Evolutionary conservation across 1,140 invertebrate genomes (phyloP), one percentile per base, ranked within the genome.

Genomic region (Ooceraea biroi): DNA sequence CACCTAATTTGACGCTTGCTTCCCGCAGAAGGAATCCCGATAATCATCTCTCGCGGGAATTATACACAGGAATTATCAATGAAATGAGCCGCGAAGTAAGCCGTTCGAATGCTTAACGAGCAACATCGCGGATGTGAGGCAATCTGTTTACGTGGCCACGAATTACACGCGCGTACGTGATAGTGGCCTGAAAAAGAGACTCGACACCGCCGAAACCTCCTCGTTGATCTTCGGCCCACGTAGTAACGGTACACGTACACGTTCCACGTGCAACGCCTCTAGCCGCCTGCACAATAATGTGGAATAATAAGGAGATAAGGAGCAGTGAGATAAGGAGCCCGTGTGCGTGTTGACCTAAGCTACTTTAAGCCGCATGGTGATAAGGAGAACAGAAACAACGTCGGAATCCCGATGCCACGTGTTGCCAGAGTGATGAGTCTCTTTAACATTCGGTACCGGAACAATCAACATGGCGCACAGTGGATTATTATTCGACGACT

Each of bases 181-280:
- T 22, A 17, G 3, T 80, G 65, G 25, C 36, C 76, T 80, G 41
- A 58, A 80, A 80, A 80, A 69, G 36, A 58, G 52, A 46, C n/a
- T 46, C 50, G 36, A 50, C 57, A 63, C 58, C 22, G 48, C 25
- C 65, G 76, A 80, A 80, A 55, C 36, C 44, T 69, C 27, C 25
- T 60, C 58, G n/a, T 19, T 7, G 52, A 50, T 25, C 25, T 17
- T 30, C 30, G 48, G 11, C 22, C 50, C 65, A 69, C 36, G 66
- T 71, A 69, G 57, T 80, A 80, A 80, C 76, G 76, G 65, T 80
- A 80, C 30, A 66, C n/a, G 17, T 10, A 12, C 30, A 71, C 30
- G 69, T 57, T 57, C 50, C 22, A 80, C 36, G 48, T 80, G 76
- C 76, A 10, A 25, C 30, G 36, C 11, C 41, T 80, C 27, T 48